Base-by-base conservation (phyloP, 2,888 invertebrate species). In the Fragum sueziense region DNA sequence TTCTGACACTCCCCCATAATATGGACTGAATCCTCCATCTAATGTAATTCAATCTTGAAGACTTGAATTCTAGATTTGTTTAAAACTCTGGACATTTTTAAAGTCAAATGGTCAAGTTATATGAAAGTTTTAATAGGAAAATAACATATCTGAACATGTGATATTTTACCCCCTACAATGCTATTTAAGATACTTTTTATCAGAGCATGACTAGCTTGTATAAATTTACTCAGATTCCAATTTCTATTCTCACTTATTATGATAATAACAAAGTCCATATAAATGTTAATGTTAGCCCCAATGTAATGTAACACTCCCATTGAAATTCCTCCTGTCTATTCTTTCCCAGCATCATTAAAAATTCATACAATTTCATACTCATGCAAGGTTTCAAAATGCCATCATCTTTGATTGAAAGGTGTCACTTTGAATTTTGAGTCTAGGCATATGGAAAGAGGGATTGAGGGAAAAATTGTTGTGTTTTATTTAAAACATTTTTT, bases 371-470 rank as follows among this genome's bases (percentile, higher is more conserved):
- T 57, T 33, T 80, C 70, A 76, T 76, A 80, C 76, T 31, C 74
- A 70, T 57, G 76, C 65, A 47, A 67, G 61, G 52, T 34, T 70
- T 54, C 31, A 33, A 34, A 54, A 34, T 31, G 33, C 70, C 22
- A 20, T 29, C 52, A 22, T n/a, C 61, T 61, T 70, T 76, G 74
- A 74, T 74, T 67, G 76, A 62, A 76, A 61, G 76, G 75, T 76
- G 80, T 73, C 74, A 68, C 52, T 17, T 59, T 57, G 69, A 57
- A 69, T 57, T 68, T 68, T 74, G 41, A 25, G 27, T 3, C 25
- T 3, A 57, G 57, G 14, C 57, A 57, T 57, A 20, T 22, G 4
- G 25, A 57, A 57, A 57, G 6, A 25, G 57, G 47, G 17, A n/a
- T n/a, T n/a, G n/a, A n/a, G n/a, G n/a, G n/a, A n/a, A n/a, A n/a